These are phyloP conservation scores for Pheosia tremula DNA, from an alignment of 2,888 invertebrate genomes.

Conservation along the genomic window DNA sequence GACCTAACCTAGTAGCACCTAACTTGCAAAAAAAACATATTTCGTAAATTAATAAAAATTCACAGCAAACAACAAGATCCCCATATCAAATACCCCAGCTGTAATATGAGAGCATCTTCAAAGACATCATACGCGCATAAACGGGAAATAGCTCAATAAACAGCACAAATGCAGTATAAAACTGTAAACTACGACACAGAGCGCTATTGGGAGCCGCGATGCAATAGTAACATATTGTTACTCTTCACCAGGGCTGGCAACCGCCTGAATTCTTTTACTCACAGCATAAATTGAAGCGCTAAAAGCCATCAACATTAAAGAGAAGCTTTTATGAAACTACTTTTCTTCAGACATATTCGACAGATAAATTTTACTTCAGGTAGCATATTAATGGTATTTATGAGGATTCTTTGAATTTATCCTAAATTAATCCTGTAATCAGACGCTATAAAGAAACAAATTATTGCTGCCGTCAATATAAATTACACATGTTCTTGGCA, in stretches of 20 bases:
- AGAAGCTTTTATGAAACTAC: no score
- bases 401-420: no score
- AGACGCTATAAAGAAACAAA: slow-evolving; percentile 6
- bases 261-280: background rate
- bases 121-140: slow-evolving; percentile 32
- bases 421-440: no score
- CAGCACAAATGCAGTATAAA: slow-evolving; percentile 36
- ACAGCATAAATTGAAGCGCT: no score
- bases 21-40: background rate
- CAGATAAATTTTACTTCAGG: slow-evolving; percentile 11
- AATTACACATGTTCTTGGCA: no score
- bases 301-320: no score
- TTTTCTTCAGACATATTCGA: slow-evolving; percentile 6
- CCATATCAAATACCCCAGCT: background rate
- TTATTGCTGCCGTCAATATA: slow-evolving; percentile 8
- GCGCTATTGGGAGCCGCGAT: slow-evolving; percentile 32
- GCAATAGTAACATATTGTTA: slow-evolving; percentile 29
- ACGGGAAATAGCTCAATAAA: slow-evolving; percentile 34
- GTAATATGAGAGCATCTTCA: slow-evolving; percentile 9
- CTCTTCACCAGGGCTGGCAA: slow-evolving; percentile 17
- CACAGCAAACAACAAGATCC: background rate
- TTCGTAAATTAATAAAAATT: background rate
- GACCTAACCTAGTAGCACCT: no score
- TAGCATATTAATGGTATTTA: no score
- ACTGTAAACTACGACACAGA: slow-evolving; percentile 35